Conservation (phyloP, 2,888 invertebrate species). For the Microctonus aethiopoides region DNA sequence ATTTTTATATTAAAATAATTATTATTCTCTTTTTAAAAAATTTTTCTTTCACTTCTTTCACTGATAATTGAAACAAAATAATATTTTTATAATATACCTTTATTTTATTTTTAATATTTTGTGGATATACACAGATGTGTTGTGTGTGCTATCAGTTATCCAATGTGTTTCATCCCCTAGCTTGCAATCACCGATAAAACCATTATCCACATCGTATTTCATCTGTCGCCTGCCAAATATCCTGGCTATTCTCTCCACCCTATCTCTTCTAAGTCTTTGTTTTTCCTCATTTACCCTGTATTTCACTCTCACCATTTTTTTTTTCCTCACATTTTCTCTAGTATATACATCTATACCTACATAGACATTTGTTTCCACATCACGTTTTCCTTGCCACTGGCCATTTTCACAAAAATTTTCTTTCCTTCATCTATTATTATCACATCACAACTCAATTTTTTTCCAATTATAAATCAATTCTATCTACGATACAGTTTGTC, state of each 20-base stretch:
- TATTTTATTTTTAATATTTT: neutral
- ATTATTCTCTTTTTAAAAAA: no score
- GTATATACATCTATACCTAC: no score
- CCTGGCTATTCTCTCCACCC: constrained; percentile 18
- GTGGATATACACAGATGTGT: constrained; percentile 22
- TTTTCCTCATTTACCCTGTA: constrained; percentile 20
- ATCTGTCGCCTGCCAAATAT: constrained; percentile 35
- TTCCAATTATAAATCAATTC: neutral
- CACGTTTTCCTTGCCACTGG: constrained; percentile 6
- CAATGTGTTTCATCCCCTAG: constrained; percentile 44
- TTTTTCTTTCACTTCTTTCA: no score
- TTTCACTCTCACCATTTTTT: neutral
- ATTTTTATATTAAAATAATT: no score
- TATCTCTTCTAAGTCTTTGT: constrained; percentile 24
- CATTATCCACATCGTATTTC: constrained; percentile 48
- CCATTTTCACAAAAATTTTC: neutral
- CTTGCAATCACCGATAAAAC: constrained; percentile 48
- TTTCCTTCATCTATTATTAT: neutral
- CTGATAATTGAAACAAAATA: neutral
- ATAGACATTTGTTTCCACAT: neutral
- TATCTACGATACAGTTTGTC: neutral
- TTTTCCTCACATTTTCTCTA: neutral
- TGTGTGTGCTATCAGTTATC: constrained; percentile 45
- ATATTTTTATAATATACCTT: neutral
- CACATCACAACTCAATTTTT: neutral